Conservation (phyloP, 2,113 vertebrate genomes). For the Catagonus wagneri region DNA sequence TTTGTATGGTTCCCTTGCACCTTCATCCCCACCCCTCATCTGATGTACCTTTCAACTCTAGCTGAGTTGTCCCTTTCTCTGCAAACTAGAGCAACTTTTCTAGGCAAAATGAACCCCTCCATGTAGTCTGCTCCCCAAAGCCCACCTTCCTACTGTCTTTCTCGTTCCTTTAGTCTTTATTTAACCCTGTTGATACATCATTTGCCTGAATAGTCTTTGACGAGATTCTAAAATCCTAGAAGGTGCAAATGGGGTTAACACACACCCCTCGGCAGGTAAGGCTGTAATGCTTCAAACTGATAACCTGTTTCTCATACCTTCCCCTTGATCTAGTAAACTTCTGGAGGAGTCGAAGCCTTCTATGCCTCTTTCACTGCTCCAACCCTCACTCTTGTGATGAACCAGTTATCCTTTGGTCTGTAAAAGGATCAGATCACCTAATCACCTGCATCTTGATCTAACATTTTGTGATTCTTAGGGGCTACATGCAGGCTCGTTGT, state of each 20-base stretch:
- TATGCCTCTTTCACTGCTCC: not conserved
- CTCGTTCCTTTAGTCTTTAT: not conserved
- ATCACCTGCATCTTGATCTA: not conserved
- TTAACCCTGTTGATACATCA: not conserved
- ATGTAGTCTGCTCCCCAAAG: not conserved
- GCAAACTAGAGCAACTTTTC: not conserved
- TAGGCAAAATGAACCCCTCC: not conserved
- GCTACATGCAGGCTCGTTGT: no score
- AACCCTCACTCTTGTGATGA: not conserved
- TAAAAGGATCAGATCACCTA: not conserved
- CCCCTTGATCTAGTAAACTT: not conserved
- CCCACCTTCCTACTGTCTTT: not conserved
- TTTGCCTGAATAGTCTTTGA: not conserved
- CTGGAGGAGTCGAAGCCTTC: not conserved
- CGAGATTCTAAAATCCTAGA: not conserved
- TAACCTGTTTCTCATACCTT: not conserved
- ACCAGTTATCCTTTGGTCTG: not conserved
- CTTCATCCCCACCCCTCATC: not conserved
- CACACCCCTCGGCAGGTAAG: not conserved
- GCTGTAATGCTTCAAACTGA: not conserved
- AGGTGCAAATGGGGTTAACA: not conserved
- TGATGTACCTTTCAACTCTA: not conserved
- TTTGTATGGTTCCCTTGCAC: not conserved
- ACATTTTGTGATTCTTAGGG: not conserved
- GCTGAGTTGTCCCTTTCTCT: not conserved